Conservation (phyloP, 2,797 vertebrate genomes). For the Epinephelus coioides region DNA sequence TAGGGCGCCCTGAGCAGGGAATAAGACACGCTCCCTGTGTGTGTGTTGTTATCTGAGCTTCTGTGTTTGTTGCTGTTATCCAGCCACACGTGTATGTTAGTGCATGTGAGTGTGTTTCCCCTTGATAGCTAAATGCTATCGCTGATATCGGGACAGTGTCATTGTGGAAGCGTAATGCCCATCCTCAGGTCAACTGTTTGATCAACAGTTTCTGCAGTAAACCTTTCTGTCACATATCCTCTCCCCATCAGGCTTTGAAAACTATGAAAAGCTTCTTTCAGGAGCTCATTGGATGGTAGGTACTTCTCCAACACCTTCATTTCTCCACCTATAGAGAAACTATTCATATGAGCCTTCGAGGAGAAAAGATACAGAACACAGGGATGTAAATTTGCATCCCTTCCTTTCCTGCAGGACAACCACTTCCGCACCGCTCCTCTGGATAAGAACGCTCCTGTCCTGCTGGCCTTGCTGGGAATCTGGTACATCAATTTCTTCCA, state of each 20-base stretch:
- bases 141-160: too few relatives aligned
- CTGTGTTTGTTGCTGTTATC: too few relatives aligned
- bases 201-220: not conserved
- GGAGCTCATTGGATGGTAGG: constrained; percentile 98
- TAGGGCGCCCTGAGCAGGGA: too few relatives aligned
- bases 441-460: constrained; percentile 91
- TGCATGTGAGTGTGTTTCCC: too few relatives aligned
- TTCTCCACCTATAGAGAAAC: not conserved
- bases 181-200: not conserved
- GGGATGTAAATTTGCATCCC: constrained; percentile 1
- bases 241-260: constrained; percentile 91
- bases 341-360: not conserved
- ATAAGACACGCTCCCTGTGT: too few relatives aligned
- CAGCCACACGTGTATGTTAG: too few relatives aligned
- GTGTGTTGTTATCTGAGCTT: too few relatives aligned
- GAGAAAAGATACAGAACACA: not conserved
- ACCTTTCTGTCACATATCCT: constrained; percentile 17
- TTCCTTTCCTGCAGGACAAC: constrained; percentile 87
- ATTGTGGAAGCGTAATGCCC: too few relatives aligned
- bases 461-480: constrained; percentile 94
- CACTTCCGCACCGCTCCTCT: constrained; percentile 92
- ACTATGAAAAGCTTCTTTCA: constrained; percentile 94
- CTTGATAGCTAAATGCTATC: too few relatives aligned
- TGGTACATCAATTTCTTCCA: constrained; percentile 98
- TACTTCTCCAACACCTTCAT: constrained; percentile 1